Evolutionary conservation across 23 tunicate genomes (phyloP).

Genomic region (Trididemnum miniatum): DNA sequence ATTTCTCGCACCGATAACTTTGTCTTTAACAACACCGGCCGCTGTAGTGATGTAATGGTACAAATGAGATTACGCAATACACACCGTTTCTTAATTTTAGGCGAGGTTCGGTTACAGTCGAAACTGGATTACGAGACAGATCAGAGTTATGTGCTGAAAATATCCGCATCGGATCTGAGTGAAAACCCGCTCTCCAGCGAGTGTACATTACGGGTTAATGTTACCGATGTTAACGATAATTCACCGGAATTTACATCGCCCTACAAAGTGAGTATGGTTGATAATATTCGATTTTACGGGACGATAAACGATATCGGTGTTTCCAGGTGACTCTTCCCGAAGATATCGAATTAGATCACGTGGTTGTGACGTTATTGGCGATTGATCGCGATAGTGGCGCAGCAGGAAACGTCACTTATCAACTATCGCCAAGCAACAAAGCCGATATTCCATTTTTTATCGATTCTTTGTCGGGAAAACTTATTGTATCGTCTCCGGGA

Average conservation of each 20-base stretch:
- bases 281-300: not conserved
- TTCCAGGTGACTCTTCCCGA: slow-evolving; percentile 39
- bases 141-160: slow-evolving; percentile 53
- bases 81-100: slow-evolving; percentile 8
- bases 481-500: slow-evolving; percentile 39
- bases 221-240: slow-evolving; percentile 74
- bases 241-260: slow-evolving; percentile 38
- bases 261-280: slow-evolving; percentile 1
- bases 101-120: slow-evolving; percentile 31
- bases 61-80: no score
- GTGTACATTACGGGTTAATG: slow-evolving; percentile 28
- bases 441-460: slow-evolving; percentile 23
- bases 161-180: slow-evolving; percentile 58
- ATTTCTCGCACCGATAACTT: no score
- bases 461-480: slow-evolving; percentile 37
- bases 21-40: no score
- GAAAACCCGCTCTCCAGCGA: slow-evolving; percentile 56
- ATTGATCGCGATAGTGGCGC: slow-evolving; percentile 56
- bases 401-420: slow-evolving; percentile 55
- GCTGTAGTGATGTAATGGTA: no score
- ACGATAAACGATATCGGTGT: not conserved
- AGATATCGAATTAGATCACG: slow-evolving; percentile 37
- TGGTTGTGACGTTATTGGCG: slow-evolving; percentile 28
- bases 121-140: slow-evolving; percentile 63
- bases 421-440: not conserved